Evolutionary conservation across 2,888 invertebrate species (phyloP).

Genomic region (Perithous albicinctus): DNA sequence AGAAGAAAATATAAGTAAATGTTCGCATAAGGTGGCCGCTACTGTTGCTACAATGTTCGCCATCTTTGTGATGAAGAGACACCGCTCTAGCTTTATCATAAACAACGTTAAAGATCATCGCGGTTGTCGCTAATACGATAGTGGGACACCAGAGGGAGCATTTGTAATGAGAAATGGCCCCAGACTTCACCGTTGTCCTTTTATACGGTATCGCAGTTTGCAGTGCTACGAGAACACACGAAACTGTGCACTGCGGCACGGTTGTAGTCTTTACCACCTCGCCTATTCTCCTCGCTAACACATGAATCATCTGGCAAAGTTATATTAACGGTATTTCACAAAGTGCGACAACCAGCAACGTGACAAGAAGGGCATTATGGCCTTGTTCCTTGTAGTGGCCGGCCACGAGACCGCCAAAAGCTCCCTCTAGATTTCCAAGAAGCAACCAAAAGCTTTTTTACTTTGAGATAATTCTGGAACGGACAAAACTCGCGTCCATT

Average conservation of each 20-base stretch:
- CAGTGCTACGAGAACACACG: background rate
- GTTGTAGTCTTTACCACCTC: conserved; percentile 34
- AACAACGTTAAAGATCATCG: conserved; percentile 71
- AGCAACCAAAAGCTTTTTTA: conserved; percentile 41
- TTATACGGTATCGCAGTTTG: background rate
- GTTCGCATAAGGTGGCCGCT: background rate
- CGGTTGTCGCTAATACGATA: conserved; percentile 58
- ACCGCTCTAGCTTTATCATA: conserved; percentile 51
- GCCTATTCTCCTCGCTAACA: conserved; percentile 22
- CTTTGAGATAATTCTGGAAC: conserved; percentile 6
- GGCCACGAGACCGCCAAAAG: background rate
- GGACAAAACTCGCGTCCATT: conserved; percentile 8
- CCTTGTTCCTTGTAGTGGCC: conserved; percentile 1
- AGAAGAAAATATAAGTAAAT: background rate
- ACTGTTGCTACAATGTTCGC: background rate
- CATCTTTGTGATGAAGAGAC: conserved; percentile 32
- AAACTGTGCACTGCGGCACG: background rate
- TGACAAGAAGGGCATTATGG: conserved; percentile 64
- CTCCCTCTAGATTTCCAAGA: conserved; percentile 35
- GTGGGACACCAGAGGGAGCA: background rate
- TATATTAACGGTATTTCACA: conserved; percentile 80
- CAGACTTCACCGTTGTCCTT: background rate
- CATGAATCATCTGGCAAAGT: conserved; percentile 79
- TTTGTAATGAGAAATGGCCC: background rate
- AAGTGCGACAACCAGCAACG: conserved; percentile 56